These are phyloP conservation scores for Petrocephalus schoutedeni DNA, from an alignment of 2,797 vertebrate species.

Conservation along the genomic window DNA sequence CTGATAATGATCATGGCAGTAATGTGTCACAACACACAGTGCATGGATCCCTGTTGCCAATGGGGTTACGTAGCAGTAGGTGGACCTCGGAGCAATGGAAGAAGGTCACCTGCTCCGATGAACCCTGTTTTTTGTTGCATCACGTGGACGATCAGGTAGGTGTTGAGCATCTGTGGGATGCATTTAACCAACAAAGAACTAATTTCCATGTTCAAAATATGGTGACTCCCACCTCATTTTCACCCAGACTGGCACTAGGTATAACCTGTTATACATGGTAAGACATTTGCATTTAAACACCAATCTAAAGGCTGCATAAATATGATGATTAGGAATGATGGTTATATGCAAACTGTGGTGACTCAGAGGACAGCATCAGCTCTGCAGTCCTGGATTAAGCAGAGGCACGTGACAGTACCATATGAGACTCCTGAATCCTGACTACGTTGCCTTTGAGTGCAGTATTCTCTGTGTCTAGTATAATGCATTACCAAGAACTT, in stretches of 20 bases:
- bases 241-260: not conserved
- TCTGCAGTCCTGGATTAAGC: not conserved
- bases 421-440: not conserved
- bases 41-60: not conserved
- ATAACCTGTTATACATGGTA: not conserved
- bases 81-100: not conserved
- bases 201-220: not conserved
- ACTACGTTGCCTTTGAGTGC: not conserved
- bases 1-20: not conserved
- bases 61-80: not conserved
- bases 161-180: not conserved
- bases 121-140: not conserved
- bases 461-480: not conserved
- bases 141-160: not conserved
- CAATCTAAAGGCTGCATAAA: not conserved
- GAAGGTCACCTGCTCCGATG: not conserved
- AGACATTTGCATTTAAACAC: not conserved
- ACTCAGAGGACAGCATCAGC: not conserved
- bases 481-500: not conserved
- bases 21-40: not conserved
- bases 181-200: not conserved
- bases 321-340: not conserved
- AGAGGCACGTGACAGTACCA: not conserved
- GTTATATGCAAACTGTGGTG: not conserved
- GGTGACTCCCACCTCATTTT: not conserved